Evolutionary conservation across 2,888 invertebrate genomes (phyloP).

Genomic region (Ecliptopera silaceata): DNA sequence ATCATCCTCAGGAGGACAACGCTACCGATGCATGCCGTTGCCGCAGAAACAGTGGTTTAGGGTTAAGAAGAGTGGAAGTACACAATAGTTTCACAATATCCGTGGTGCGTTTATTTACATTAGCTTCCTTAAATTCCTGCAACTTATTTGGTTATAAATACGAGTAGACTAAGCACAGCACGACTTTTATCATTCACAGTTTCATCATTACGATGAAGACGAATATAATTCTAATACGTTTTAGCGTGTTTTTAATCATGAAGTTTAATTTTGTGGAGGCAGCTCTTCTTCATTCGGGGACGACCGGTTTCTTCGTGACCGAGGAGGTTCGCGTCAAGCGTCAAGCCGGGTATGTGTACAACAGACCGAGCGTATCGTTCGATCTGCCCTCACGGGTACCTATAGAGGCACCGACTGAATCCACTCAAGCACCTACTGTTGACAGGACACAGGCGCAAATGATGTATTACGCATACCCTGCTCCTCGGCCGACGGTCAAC

Average conservation of each 20-base stretch:
- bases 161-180: conserved; percentile 43
- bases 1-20: no score
- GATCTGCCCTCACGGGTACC: conserved; percentile 61
- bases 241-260: conserved; percentile 41
- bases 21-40: no score
- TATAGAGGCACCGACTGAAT: conserved; percentile 41
- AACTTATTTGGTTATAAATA: conserved; percentile 67
- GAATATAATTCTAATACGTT: conserved; percentile 40
- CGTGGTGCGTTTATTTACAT: conserved; percentile 31
- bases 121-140: conserved; percentile 49
- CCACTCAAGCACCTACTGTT: conserved; percentile 67
- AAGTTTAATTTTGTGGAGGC: conserved; percentile 34
- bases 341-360: conserved; percentile 74
- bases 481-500: conserved; percentile 41
- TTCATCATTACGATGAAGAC: conserved; percentile 40
- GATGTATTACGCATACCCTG: conserved; percentile 76
- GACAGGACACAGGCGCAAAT: conserved; percentile 68
- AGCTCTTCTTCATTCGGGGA: conserved; percentile 15
- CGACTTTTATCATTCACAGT: conserved; percentile 47
- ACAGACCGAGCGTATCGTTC: conserved; percentile 69
- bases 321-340: conserved; percentile 55
- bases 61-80: conserved; percentile 56
- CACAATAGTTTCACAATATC: conserved; percentile 50
- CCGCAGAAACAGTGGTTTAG: conserved; percentile 25
- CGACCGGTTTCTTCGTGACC: conserved; percentile 31